Percentiles rank a stretch among this genome's conserved stretches.
Evolutionary conservation across 2,797 vertebrate species (phyloP).

Genomic region (Austrolebias charrua): DNA sequence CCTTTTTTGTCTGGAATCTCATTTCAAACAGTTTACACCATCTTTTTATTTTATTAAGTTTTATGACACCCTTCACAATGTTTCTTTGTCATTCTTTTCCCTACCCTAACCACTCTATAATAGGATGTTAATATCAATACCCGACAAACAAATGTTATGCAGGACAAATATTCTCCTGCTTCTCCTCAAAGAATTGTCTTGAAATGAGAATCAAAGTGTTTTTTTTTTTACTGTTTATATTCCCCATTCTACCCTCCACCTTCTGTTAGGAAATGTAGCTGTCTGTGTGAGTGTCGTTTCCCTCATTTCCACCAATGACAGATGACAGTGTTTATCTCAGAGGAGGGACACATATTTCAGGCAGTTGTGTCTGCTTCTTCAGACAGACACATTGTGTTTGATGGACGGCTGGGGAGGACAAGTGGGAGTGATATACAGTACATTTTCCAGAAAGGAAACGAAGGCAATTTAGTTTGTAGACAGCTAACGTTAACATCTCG

Average conservation of each 20-base stretch:
- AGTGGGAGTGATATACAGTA: slow-evolving; percentile 39
- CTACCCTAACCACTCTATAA: neutral
- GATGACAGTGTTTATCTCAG: slow-evolving; percentile 76
- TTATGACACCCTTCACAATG: neutral
- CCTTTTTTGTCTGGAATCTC: too few species aligned
- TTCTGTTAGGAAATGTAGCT: slow-evolving; percentile 70
- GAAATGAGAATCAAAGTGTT: slow-evolving; percentile 13
- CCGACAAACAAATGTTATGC: slow-evolving; percentile 13
- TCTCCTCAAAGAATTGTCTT: slow-evolving; percentile 15
- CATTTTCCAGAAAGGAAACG: slow-evolving; percentile 56
- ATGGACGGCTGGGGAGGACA: slow-evolving; percentile 59
- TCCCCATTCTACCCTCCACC: slow-evolving; percentile 1
- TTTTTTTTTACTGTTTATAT: slow-evolving; percentile 12
- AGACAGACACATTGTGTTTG: slow-evolving; percentile 68
- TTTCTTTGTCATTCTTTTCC: neutral
- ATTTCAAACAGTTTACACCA: neutral
- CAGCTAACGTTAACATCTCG: slow-evolving; percentile 46
- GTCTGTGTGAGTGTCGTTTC: slow-evolving; percentile 73
- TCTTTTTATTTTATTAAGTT: neutral
- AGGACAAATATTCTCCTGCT: slow-evolving; percentile 22
- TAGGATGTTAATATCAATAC: neutral
- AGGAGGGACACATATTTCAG: slow-evolving; percentile 75
- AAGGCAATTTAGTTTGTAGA: slow-evolving; percentile 47
- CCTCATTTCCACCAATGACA: slow-evolving; percentile 69
- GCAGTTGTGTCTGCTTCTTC: slow-evolving; percentile 65